Conservation (phyloP, 2,113 vertebrate genomes). For the Suncus etruscus region DNA sequence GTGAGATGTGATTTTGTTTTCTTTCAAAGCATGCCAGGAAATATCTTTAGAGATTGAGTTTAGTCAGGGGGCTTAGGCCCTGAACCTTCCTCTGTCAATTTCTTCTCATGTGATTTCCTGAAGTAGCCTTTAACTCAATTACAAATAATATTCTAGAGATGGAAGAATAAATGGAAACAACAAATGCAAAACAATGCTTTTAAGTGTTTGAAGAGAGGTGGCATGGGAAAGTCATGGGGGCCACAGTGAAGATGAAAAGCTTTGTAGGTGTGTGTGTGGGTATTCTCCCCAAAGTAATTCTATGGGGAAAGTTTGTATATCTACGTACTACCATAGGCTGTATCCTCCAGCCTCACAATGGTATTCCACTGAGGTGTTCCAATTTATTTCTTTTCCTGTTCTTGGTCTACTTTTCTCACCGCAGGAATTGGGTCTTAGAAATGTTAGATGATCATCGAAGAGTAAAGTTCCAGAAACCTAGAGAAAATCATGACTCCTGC, state of each 20-base stretch:
- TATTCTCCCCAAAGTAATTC: background rate
- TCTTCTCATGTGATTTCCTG: constrained; percentile 11
- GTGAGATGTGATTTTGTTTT: background rate
- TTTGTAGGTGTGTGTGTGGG: background rate
- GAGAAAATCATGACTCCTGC: no score
- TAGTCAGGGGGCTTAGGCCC: background rate
- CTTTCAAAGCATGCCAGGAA: background rate
- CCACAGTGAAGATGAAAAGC: no score
- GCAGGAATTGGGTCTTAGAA: background rate
- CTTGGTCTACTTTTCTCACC: background rate
- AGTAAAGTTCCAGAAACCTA: background rate
- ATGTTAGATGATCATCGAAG: background rate
- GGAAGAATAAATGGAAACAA: background rate
- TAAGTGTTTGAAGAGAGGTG: constrained; percentile 29
- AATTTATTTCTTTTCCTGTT: background rate
- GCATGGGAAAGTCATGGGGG: background rate
- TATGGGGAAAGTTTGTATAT: background rate
- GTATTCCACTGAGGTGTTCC: background rate
- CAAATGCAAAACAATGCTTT: background rate
- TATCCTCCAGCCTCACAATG: no score
- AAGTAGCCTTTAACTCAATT: background rate
- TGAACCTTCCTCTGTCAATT: background rate
- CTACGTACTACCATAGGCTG: no score
- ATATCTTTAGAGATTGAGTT: background rate
- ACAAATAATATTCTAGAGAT: background rate